A percentile compares a stretch with the other conserved stretches of the same genome.
Conservation (phyloP, 2,797 vertebrate genomes). For the Danio jaintianensis region DNA sequence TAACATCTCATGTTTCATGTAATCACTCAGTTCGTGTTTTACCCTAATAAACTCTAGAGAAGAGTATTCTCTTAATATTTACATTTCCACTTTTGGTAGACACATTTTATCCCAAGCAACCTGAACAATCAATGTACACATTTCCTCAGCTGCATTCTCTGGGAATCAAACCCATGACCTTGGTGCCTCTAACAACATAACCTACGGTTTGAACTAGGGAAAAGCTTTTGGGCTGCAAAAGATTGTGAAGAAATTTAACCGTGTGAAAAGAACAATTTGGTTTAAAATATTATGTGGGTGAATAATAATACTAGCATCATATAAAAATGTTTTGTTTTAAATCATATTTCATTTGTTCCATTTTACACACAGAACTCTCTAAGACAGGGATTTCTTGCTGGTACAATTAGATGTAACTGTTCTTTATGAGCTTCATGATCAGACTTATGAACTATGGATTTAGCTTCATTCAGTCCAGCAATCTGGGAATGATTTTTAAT, state of each 20-base stretch:
- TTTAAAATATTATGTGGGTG: background rate
- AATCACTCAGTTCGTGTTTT: no score
- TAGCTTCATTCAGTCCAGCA: background rate
- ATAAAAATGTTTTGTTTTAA: background rate
- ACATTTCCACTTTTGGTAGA: background rate
- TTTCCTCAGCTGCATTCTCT: background rate
- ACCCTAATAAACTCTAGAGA: no score
- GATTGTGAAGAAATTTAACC: no score
- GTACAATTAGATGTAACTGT: background rate
- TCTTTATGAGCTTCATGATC: background rate
- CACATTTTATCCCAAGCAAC: background rate
- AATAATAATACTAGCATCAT: background rate
- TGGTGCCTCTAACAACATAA: background rate
- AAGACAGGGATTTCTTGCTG: background rate
- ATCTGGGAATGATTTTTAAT: conserved; percentile 16
- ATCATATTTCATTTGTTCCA: background rate
- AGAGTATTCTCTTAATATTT: background rate
- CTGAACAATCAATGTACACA: background rate
- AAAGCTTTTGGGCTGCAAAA: background rate
- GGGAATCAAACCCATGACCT: background rate
- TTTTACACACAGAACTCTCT: background rate
- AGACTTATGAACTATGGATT: background rate
- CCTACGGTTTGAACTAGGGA: background rate
- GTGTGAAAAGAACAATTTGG: no score
- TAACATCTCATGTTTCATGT: no score